Conservation (phyloP, 2,113 vertebrate genomes). For the Thunnus maccoyii region DNA sequence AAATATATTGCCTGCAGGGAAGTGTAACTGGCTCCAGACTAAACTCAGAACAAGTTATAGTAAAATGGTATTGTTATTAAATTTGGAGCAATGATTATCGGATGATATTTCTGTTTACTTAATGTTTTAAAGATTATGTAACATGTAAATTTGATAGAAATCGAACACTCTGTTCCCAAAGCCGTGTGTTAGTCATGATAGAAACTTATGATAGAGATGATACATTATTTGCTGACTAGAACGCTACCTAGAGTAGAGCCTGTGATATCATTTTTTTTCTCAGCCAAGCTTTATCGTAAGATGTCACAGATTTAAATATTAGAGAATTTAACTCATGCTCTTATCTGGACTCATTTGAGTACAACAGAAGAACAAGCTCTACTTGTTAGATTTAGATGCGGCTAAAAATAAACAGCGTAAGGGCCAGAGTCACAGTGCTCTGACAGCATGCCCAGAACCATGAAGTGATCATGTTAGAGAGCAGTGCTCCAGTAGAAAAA, state of each 20-base stretch:
- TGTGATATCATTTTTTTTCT: background rate
- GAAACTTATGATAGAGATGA: background rate
- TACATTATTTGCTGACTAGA: slow-evolving; percentile 28
- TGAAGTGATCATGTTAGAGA: slow-evolving; percentile 72
- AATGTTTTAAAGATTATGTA: slow-evolving; percentile 12
- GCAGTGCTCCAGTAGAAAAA: slow-evolving; percentile 26
- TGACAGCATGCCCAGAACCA: slow-evolving; percentile 72
- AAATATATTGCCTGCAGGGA: slow-evolving; percentile 22
- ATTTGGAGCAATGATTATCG: background rate
- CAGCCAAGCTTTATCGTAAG: background rate
- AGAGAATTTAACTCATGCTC: slow-evolving; percentile 16
- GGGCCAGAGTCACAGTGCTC: slow-evolving; percentile 65
- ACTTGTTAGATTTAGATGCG: slow-evolving; percentile 45
- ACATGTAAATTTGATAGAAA: slow-evolving; percentile 3
- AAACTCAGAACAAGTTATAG: background rate
- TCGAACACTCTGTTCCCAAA: background rate
- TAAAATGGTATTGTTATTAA: background rate
- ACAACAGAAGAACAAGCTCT: slow-evolving; percentile 34
- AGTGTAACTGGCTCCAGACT: slow-evolving; percentile 5
- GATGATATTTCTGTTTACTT: slow-evolving; percentile 12
- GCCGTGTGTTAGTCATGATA: background rate
- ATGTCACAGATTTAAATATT: background rate
- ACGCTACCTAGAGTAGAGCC: background rate
- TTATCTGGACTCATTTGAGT: slow-evolving; percentile 34
- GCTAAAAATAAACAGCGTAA: slow-evolving; percentile 69